Evolutionary conservation across 1,140 invertebrate species (phyloP).

Genomic region (Psix sp.): DNA sequence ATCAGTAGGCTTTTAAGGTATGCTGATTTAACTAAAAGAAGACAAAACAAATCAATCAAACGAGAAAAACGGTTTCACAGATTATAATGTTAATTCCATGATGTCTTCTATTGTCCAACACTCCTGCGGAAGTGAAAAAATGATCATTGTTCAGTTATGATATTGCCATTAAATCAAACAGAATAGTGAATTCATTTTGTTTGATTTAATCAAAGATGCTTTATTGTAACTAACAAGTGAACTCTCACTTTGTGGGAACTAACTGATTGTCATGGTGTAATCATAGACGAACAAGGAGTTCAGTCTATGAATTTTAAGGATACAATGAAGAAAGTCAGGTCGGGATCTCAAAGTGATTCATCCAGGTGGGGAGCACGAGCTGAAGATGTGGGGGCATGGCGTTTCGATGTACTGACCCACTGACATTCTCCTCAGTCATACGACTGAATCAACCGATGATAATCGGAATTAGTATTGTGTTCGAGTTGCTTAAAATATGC

Average conservation of each 20-base stretch:
- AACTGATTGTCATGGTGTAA: conserved; percentile 3
- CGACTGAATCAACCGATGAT: conserved; percentile 57
- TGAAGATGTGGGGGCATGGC: conserved; percentile 65
- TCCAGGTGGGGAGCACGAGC: conserved; percentile 42
- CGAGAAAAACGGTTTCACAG: no score
- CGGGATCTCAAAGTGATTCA: conserved; percentile 49
- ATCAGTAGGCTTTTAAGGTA: no score
- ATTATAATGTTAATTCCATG: no score
- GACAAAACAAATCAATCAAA: no score
- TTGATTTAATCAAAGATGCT: conserved; percentile 3
- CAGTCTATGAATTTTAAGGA: conserved; percentile 40
- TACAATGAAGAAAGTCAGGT: conserved; percentile 54
- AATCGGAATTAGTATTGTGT: conserved; percentile 52
- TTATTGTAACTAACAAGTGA: neutral
- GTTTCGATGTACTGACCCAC: conserved; percentile 71
- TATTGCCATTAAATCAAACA: neutral
- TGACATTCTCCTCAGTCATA: conserved; percentile 74
- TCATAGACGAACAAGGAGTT: conserved; percentile 20
- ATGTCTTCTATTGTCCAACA: no score
- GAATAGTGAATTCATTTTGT: neutral
- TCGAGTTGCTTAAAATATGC: conserved; percentile 33
- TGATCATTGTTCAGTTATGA: neutral
- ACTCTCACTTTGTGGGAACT: conserved; percentile 28
- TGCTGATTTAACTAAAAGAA: no score
- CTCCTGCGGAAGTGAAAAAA: no score